Percentiles rank a stretch among this genome's conserved stretches.
These are phyloP conservation scores for Parelbella ahira DNA, from an alignment of 2,888 invertebrate species.

Conservation along the genomic window DNA sequence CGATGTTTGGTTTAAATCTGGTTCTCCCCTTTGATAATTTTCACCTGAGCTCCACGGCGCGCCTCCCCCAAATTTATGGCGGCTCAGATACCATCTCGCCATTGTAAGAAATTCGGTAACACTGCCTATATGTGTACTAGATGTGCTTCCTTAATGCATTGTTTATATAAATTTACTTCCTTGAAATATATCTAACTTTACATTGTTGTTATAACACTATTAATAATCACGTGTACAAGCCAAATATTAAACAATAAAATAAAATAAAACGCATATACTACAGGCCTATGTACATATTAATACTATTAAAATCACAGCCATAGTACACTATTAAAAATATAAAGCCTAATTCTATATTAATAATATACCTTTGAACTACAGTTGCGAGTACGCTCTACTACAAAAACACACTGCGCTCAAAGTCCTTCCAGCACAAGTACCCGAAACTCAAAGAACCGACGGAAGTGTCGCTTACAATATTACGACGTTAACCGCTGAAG, in stretches of 20 bases:
- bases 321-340: too few relatives aligned
- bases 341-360: too few relatives aligned
- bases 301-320: neutral
- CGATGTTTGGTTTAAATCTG: constrained; percentile 73
- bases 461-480: constrained; percentile 77
- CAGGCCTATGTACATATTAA: too few relatives aligned
- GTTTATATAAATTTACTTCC: too few relatives aligned
- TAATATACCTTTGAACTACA: too few relatives aligned
- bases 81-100: constrained; percentile 65
- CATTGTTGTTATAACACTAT: too few relatives aligned
- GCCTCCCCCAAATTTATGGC: constrained; percentile 64
- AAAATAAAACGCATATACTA: too few relatives aligned
- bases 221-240: too few relatives aligned
- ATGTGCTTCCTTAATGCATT: too few relatives aligned
- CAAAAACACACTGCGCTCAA: neutral
- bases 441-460: constrained; percentile 38
- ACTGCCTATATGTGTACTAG: too few relatives aligned
- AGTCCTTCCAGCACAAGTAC: constrained; percentile 36
- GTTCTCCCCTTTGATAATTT: constrained; percentile 69
- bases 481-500: constrained; percentile 75
- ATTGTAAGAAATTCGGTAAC: constrained; percentile 60
- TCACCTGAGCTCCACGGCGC: constrained; percentile 61
- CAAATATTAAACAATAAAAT: too few relatives aligned
- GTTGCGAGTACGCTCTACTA: neutral
- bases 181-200: too few relatives aligned